These are phyloP conservation scores for Phytoseiulus persimilis DNA, from an alignment of 2,888 invertebrate species.

Conservation along the genomic window DNA sequence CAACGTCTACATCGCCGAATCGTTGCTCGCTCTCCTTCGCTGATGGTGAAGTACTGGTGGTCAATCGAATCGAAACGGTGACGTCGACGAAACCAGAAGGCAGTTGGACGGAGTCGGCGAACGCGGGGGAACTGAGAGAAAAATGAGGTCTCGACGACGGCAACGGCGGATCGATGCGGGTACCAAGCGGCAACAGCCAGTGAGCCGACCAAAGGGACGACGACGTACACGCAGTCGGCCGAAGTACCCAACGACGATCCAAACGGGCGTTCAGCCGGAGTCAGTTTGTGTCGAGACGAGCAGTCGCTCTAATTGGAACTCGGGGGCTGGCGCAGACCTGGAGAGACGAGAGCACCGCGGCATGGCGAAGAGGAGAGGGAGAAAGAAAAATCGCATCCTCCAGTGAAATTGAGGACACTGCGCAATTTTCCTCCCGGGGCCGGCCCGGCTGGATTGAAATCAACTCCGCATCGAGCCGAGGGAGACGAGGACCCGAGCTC, in stretches of 20 bases:
- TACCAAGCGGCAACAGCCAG: background rate
- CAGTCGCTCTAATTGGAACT: background rate
- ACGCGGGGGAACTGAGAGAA: background rate
- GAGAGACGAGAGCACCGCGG: background rate
- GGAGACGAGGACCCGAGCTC: background rate
- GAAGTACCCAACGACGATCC: background rate
- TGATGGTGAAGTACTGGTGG: background rate
- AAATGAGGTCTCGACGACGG: background rate
- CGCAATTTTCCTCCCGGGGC: too few relatives aligned
- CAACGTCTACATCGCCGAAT: background rate
- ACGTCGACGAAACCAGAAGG: conserved; percentile 5
- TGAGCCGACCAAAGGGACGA: background rate
- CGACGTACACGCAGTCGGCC: background rate
- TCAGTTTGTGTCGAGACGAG: background rate
- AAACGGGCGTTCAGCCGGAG: background rate
- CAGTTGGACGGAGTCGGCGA: background rate
- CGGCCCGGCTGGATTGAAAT: too few relatives aligned
- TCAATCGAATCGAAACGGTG: background rate
- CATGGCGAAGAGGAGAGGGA: background rate
- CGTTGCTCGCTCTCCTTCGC: background rate
- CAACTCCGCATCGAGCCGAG: too few relatives aligned
- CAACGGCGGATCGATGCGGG: background rate
- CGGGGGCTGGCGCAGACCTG: background rate
- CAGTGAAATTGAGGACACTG: too few relatives aligned
- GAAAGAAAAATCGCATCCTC: background rate